Base-by-base conservation (phyloP, 1,140 invertebrate genomes). In the Centruroides vittatus region DNA sequence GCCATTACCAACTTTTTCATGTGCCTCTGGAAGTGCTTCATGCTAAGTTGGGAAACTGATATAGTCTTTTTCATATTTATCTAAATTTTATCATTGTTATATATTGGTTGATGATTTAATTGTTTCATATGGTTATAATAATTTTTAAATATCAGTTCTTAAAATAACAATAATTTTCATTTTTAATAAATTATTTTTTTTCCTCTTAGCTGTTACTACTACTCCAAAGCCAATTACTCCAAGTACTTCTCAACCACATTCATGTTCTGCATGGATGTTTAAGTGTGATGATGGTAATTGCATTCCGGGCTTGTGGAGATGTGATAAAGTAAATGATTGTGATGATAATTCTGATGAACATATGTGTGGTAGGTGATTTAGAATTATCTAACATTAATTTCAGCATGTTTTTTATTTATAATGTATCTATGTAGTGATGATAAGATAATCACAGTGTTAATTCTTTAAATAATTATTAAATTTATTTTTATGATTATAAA, bases 281-380 rank as follows among this genome's bases (percentile, higher is more conserved):
- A 89, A 91, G 73, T 95, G 91, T 75, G 89, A 89, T 55, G 94
- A 93, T 72, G 89, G 90, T 53, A 82, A 81, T 71, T 95, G 91
- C 73, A 84, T 94, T 64, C 93, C 93, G 72, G 79, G 66, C 58
- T 86, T 84, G 57, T 94, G 92, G 76, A 83, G 83, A 73, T 93
- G 91, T 74, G 90, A 94, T 74, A 89, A 89, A 70, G 85, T 90
- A 76, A 86, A 94, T 71, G 91, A 95, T 71, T 95, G 91, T 70
- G 90, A 88, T 35, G 91, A 95, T 74, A 84, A 79, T 65, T 90
- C 88, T 10, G 91, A 95, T 74, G 91, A 95, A 79, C 84, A 84
- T 4, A 84, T 81, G 0, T 87, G 85, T 67, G 76, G 74, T 1
- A 58, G 55, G 48, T 13, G n/a, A 9, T 54, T 35, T 35, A 54